Evolutionary conservation across 2,888 invertebrate genomes (phyloP).

Genomic region (Chromoteleia sp.): DNA sequence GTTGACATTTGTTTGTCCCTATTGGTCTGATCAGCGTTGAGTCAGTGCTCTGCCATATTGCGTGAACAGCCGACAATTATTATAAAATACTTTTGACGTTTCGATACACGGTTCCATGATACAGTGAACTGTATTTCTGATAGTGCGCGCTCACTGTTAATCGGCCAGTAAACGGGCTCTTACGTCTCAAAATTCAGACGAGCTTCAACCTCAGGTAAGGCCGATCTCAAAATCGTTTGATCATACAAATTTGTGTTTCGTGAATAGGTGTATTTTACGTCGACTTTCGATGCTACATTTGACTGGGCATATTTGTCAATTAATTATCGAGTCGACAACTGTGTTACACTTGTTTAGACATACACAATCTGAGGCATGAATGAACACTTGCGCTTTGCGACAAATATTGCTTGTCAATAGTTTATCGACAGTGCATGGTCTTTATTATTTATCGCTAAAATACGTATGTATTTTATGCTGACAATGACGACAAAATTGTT

Average conservation of each 20-base stretch:
- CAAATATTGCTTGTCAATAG: neutral
- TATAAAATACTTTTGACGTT: conserved; percentile 49
- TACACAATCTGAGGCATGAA: neutral
- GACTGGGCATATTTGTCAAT: neutral
- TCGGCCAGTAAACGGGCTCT: neutral
- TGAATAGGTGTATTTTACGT: neutral
- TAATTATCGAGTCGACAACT: neutral
- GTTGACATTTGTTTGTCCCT: conserved; percentile 75
- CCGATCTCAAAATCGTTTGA: neutral
- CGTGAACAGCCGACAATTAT: conserved; percentile 46
- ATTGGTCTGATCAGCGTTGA: conserved; percentile 67
- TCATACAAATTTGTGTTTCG: no score
- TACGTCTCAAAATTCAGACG: neutral
- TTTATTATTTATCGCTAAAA: neutral
- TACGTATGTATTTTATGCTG: neutral
- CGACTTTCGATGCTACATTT: neutral
- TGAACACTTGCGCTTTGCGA: neutral
- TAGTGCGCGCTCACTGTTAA: neutral
- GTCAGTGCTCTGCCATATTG: conserved; percentile 75
- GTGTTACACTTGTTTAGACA: neutral
- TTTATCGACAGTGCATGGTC: neutral
- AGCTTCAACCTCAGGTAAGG: conserved; percentile 1
- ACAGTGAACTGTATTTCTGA: conserved; percentile 17
- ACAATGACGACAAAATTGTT: conserved; percentile 4
- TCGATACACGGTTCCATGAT: conserved; percentile 20